Evolutionary conservation across 2,113 vertebrate genomes (phyloP).

Genomic region (Boleophthalmus pectinirostris): DNA sequence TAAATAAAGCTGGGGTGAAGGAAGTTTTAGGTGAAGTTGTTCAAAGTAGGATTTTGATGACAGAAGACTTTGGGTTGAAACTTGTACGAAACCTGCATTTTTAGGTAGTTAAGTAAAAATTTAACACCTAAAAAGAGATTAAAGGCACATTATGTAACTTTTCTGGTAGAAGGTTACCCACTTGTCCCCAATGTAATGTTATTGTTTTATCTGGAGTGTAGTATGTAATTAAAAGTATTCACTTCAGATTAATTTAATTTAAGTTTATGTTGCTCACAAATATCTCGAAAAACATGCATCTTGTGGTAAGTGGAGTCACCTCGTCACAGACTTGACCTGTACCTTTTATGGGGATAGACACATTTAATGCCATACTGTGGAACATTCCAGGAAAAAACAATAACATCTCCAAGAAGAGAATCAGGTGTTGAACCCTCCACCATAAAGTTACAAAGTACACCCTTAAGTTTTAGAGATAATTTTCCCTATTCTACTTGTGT

Average conservation of each 20-base stretch:
- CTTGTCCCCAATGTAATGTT: no score
- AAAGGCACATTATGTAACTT: no score
- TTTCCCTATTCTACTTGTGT: neutral
- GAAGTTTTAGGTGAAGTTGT: neutral
- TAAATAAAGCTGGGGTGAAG: neutral
- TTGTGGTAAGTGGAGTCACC: neutral
- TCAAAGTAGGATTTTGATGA: neutral
- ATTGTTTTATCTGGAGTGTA: no score
- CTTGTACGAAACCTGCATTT: neutral
- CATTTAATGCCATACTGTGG: neutral
- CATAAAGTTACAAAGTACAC: neutral
- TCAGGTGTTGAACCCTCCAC: no score
- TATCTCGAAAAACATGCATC: neutral
- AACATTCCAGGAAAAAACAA: neutral
- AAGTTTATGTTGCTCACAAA: no score
- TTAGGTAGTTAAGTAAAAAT: neutral
- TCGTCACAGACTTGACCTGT: no score
- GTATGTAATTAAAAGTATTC: no score
- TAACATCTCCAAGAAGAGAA: neutral
- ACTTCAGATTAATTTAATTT: no score
- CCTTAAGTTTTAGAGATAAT: neutral
- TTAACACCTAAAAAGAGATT: neutral
- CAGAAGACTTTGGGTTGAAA: neutral
- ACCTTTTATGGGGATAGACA: neutral
- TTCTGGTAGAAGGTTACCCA: no score